Conservation (phyloP, 2,113 vertebrate species). For the Chloroceryle aenea region DNA sequence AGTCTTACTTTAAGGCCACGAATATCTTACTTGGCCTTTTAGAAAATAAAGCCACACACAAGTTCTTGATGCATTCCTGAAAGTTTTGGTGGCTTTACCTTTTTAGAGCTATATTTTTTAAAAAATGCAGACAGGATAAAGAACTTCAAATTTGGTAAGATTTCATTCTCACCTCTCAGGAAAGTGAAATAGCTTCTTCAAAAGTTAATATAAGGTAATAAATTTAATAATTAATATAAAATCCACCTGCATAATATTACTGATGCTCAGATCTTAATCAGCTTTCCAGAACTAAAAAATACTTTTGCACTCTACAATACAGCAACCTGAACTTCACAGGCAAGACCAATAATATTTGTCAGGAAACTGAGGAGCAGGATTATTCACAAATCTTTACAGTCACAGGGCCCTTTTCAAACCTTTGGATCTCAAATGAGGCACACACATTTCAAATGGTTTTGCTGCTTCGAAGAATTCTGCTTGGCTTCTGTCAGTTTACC, state of each 20-base stretch:
- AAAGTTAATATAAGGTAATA: neutral
- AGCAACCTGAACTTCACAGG: neutral
- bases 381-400: neutral
- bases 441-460: neutral
- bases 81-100: neutral
- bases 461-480: neutral
- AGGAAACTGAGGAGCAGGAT: neutral
- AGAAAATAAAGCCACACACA: neutral
- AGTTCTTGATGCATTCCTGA: neutral
- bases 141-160: neutral
- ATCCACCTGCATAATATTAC: neutral
- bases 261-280: neutral
- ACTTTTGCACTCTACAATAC: neutral
- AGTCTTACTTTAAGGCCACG: neutral
- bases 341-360: neutral
- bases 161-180: neutral
- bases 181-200: neutral
- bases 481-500: neutral
- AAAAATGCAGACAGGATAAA: neutral
- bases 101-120: neutral
- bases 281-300: neutral
- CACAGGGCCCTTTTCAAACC: neutral
- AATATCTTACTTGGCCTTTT: neutral
- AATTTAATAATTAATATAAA: neutral
- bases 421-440: neutral